These are phyloP conservation scores for Anoplolepis gracilipes DNA, from an alignment of 1,140 invertebrate genomes.

Conservation along the genomic window DNA sequence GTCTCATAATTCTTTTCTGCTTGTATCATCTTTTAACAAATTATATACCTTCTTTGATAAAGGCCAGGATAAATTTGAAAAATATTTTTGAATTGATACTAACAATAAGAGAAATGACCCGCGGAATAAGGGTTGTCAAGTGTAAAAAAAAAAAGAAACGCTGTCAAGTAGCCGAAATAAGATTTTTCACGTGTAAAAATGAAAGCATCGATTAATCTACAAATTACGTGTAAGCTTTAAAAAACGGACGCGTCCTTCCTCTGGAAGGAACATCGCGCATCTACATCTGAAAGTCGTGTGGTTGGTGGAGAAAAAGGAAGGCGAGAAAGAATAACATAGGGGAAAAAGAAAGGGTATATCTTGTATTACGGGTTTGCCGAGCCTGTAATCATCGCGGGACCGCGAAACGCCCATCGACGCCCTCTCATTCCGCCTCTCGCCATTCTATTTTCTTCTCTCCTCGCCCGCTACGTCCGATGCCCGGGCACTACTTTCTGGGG, in stretches of 20 bases:
- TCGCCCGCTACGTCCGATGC: conserved; percentile 21
- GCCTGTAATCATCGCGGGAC: conserved; percentile 85
- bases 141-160: too few species aligned
- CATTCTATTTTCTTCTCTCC: conserved; percentile 74
- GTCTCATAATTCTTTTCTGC: background rate
- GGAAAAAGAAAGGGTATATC: conserved; percentile 73
- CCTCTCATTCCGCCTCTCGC: conserved; percentile 76
- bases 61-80: too few species aligned
- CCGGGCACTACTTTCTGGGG: conserved; percentile 66
- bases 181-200: too few species aligned
- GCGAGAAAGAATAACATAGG: conserved; percentile 54
- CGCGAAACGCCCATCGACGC: conserved; percentile 85
- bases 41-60: too few species aligned
- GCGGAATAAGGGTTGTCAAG: too few species aligned
- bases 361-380: conserved; percentile 84
- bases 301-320: conserved; percentile 7
- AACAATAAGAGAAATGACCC: too few species aligned
- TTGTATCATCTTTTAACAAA: too few species aligned
- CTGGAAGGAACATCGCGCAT: background rate
- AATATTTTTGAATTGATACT: too few species aligned
- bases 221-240: background rate
- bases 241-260: background rate
- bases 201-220: background rate
- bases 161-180: too few species aligned
- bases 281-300: background rate